Conservation (phyloP, 23 tunicate species). For the Ciona savignyi region DNA sequence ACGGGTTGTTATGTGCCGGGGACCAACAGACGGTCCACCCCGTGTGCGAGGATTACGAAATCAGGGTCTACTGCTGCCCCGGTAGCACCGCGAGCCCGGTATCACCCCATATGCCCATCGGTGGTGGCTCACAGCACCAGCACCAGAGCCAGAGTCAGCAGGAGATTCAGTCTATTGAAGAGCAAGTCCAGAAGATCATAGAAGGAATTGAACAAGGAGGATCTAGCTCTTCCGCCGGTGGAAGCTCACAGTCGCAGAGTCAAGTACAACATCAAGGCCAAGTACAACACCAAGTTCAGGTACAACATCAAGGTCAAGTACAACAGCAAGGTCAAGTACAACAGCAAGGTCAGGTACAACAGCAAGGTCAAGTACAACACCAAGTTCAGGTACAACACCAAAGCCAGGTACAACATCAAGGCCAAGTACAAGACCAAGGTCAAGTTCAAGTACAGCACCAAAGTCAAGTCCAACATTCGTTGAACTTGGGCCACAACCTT, state of each 20-base stretch:
- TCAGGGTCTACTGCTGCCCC: slow-evolving; percentile 71
- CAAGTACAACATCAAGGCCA: background rate
- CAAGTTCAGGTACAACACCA: slow-evolving; percentile 34
- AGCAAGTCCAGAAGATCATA: slow-evolving; percentile 43
- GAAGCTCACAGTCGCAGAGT: background rate
- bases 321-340: background rate
- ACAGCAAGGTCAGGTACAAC: background rate
- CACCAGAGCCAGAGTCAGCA: slow-evolving; percentile 23
- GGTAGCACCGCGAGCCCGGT: background rate
- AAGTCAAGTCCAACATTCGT: background rate
- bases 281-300: slow-evolving; percentile 1
- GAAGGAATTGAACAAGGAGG: slow-evolving; percentile 45
- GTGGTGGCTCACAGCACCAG: slow-evolving; percentile 8
- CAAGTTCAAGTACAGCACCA: background rate
- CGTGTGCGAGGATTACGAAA: slow-evolving; percentile 85
- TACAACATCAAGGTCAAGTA: slow-evolving; percentile 2
- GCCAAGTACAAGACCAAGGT: no score
- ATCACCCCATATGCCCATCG: background rate
- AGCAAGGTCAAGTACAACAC: slow-evolving; percentile 5
- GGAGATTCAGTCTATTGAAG: slow-evolving; percentile 42
- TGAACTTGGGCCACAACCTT: slow-evolving; percentile 1
- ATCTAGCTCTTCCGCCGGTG: background rate
- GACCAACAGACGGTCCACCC: slow-evolving; percentile 75
- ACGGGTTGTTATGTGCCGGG: slow-evolving; percentile 62
- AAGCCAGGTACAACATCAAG: background rate